A percentile compares a stretch with the other conserved stretches of the same genome.
phyloP scores from a whole-genome alignment of 2,888 invertebrate genomes.

The Ophraella communa region DNA sequence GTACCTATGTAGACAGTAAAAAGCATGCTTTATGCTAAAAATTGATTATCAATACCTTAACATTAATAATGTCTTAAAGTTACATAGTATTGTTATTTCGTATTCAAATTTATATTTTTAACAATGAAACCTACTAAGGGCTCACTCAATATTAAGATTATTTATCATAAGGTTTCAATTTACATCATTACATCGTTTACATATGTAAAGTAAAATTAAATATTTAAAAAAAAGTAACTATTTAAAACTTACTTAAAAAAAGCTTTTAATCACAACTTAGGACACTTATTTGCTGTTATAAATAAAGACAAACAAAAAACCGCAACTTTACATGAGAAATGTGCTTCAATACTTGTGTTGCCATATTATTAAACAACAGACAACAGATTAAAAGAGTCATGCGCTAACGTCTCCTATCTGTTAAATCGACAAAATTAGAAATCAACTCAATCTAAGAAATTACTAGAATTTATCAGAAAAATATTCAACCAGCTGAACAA shows the following conservation, averaged over 20 bases:
- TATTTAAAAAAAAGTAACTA: not conserved
- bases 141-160: not conserved
- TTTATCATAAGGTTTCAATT: slow-evolving; percentile 20
- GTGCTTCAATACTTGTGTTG: slow-evolving; percentile 39
- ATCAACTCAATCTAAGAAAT: not conserved
- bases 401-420: slow-evolving; percentile 26
- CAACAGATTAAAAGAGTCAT: slow-evolving; percentile 31
- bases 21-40: not conserved
- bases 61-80: not conserved
- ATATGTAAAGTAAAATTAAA: slow-evolving; percentile 18
- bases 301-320: slow-evolving; percentile 35
- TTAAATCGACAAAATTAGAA: slow-evolving; percentile 21
- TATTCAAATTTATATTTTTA: not conserved
- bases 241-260: slow-evolving; percentile 27
- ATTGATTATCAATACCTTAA: not conserved
- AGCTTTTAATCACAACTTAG: slow-evolving; percentile 29
- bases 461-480: not conserved
- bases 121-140: not conserved
- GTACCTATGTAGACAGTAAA: not conserved
- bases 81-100: not conserved
- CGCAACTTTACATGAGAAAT: slow-evolving; percentile 43
- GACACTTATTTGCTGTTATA: slow-evolving; percentile 38
- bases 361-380: slow-evolving; percentile 44
- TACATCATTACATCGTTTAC: slow-evolving; percentile 15
- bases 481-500: not conserved